These are phyloP conservation scores for Geotrupes spiniger DNA, from an alignment of 2,888 invertebrate species.

Conservation along the genomic window DNA sequence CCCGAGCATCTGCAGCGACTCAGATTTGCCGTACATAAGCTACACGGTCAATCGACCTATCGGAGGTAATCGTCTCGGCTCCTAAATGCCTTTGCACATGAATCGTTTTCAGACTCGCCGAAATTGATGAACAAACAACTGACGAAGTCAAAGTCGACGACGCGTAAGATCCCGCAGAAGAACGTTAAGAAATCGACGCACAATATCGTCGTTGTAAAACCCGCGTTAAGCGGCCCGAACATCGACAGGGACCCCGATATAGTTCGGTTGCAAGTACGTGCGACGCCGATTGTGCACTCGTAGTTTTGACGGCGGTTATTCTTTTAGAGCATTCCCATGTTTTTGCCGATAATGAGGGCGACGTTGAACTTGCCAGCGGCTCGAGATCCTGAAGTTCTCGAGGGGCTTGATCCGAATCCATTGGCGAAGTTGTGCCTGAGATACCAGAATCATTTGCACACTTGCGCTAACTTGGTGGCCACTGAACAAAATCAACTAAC, in stretches of 20 bases:
- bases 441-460: constrained; percentile 80
- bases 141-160: constrained; percentile 38
- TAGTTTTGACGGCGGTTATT: not conserved
- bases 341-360: constrained; percentile 88
- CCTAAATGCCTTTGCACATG: constrained; percentile 1
- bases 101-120: constrained; percentile 66
- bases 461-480: constrained; percentile 78
- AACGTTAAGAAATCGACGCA: constrained; percentile 57
- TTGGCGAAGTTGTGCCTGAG: constrained; percentile 73
- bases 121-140: constrained; percentile 66
- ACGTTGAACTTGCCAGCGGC: constrained; percentile 81
- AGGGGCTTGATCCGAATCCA: constrained; percentile 64
- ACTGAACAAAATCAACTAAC: constrained; percentile 75
- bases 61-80: constrained; percentile 60
- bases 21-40: constrained; percentile 86
- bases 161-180: constrained; percentile 48
- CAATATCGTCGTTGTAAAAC: constrained; percentile 81
- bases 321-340: constrained; percentile 77
- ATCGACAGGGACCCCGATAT: constrained; percentile 76
- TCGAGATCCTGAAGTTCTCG: constrained; percentile 83
- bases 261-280: constrained; percentile 60
- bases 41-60: constrained; percentile 88
- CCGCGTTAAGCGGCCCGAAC: constrained; percentile 59
- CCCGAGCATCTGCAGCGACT: constrained; percentile 84
- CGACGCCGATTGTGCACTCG: not conserved